phyloP scores from a whole-genome alignment of 1,140 invertebrate genomes.

The Ruditapes philippinarum region DNA sequence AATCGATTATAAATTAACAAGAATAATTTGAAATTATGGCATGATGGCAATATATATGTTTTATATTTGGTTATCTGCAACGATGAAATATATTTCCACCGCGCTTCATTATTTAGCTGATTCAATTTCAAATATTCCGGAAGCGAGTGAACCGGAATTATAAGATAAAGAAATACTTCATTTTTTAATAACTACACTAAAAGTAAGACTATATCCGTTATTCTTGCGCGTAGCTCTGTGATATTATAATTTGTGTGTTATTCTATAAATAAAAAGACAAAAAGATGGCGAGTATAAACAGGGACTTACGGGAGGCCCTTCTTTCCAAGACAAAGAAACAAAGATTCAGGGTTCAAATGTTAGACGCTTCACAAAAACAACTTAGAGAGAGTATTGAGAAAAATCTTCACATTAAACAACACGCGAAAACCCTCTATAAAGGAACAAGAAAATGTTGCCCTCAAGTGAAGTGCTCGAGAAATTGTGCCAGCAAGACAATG shows the following conservation, averaged over 20 bases:
- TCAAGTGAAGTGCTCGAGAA: slow-evolving; percentile 59
- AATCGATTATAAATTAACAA: too few relatives aligned
- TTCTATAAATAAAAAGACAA: too few relatives aligned
- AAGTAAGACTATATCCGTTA: too few relatives aligned
- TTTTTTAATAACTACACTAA: not conserved
- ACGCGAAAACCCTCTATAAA: slow-evolving; percentile 31
- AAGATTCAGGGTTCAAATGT: slow-evolving; percentile 53
- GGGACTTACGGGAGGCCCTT: slow-evolving; percentile 56
- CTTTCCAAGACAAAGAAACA: slow-evolving; percentile 53
- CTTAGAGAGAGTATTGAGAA: slow-evolving; percentile 49
- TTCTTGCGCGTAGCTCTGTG: not conserved
- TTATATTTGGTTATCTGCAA: slow-evolving; percentile 21
- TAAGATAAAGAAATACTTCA: not conserved
- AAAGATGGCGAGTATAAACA: slow-evolving; percentile 59
- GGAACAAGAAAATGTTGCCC: slow-evolving; percentile 66
- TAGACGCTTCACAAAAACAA: slow-evolving; percentile 55
- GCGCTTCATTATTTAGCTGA: not conserved
- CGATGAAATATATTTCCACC: not conserved
- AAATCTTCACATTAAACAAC: slow-evolving; percentile 40
- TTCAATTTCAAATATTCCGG: not conserved
- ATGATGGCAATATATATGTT: slow-evolving; percentile 59
- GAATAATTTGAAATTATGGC: not conserved
- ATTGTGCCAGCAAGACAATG: slow-evolving; percentile 66
- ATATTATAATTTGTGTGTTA: not conserved
- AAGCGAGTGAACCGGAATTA: slow-evolving; percentile 1